A percentile compares a stretch with the other conserved stretches of the same genome.
phyloP scores from a whole-genome alignment of 2,888 invertebrate species.

The Platypus cylindrus region DNA sequence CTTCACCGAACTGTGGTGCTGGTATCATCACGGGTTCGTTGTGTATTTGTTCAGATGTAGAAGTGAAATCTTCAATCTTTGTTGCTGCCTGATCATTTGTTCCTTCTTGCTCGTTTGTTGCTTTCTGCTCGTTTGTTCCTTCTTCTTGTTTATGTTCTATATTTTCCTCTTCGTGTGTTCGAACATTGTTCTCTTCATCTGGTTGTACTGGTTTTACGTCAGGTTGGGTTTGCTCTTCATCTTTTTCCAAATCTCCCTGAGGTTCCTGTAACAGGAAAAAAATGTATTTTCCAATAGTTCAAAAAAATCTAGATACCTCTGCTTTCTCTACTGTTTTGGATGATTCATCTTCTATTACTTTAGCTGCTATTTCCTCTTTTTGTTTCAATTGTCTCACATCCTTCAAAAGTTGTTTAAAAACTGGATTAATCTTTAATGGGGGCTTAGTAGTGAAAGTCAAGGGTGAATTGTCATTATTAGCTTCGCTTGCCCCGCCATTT shows the following conservation, averaged over 20 bases:
- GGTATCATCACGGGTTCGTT: too few relatives aligned
- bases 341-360: neutral
- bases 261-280: too few relatives aligned
- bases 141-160: slow-evolving; percentile 2
- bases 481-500: neutral
- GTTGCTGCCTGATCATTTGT: slow-evolving; percentile 1
- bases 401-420: slow-evolving; percentile 13
- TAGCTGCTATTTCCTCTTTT: slow-evolving; percentile 3
- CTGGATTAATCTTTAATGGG: slow-evolving; percentile 15
- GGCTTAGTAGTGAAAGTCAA: slow-evolving; percentile 7
- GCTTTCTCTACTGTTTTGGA: neutral
- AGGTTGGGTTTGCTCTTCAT: neutral
- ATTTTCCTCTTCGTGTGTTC: slow-evolving; percentile 7
- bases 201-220: slow-evolving; percentile 5
- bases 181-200: slow-evolving; percentile 5
- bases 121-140: slow-evolving; percentile 1
- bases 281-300: too few relatives aligned
- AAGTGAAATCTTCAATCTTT: slow-evolving; percentile 4
- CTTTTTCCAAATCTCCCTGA: neutral
- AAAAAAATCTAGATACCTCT: neutral
- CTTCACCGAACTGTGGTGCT: slow-evolving; percentile 1
- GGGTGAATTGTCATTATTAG: slow-evolving; percentile 3
- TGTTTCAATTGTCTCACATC: slow-evolving; percentile 12
- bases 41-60: too few relatives aligned
- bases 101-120: too few relatives aligned